Evolutionary conservation across 2,888 invertebrate genomes (phyloP).

Genomic region (Seira sanloemensis): DNA sequence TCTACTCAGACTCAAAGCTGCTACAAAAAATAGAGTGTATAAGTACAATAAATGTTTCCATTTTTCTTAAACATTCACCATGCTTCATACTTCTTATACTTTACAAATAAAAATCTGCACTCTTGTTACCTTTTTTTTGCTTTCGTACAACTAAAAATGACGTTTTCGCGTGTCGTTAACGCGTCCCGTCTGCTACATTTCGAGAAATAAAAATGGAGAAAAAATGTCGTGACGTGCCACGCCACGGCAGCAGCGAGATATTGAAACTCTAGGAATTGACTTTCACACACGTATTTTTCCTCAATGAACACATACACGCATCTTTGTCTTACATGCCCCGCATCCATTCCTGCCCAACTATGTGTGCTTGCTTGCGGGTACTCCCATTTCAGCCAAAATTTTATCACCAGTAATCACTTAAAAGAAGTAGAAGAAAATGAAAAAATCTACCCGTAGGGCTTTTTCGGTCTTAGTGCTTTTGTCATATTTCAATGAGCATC

Average conservation of each 20-base stretch:
- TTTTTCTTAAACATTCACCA: neutral
- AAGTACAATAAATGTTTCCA: constrained; percentile 28
- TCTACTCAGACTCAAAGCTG: neutral
- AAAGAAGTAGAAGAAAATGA: neutral
- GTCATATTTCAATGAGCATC: no score
- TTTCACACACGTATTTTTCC: no score
- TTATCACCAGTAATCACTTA: neutral
- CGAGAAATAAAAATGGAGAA: constrained; percentile 27
- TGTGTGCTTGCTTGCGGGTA: no score
- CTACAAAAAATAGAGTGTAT: neutral
- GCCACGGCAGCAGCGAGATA: constrained; percentile 2
- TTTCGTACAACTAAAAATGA: constrained; percentile 68
- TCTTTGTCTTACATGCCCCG: neutral
- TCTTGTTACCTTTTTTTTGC: neutral
- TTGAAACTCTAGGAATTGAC: no score
- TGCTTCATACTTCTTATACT: neutral
- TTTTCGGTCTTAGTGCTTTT: no score
- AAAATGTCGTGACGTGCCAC: constrained; percentile 41
- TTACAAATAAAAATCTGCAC: neutral
- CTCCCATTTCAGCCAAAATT: neutral
- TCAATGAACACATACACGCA: no score
- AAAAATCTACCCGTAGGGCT: no score
- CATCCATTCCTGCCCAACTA: neutral
- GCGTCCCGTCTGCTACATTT: constrained; percentile 49
- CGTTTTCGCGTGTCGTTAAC: constrained; percentile 70